phyloP scores from a whole-genome alignment of 2,888 invertebrate species.

The Chydorus sphaericus region DNA sequence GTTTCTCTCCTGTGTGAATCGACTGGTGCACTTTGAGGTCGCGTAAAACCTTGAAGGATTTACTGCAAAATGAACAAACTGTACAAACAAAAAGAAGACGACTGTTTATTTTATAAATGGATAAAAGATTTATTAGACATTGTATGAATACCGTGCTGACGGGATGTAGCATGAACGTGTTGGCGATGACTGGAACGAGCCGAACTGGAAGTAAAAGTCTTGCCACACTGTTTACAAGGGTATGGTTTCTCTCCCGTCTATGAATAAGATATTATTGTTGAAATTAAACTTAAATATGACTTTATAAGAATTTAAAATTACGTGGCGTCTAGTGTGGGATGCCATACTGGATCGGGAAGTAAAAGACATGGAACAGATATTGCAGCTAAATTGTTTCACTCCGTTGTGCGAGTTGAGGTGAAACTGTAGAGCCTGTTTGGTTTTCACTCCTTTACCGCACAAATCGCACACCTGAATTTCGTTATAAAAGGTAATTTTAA shows the following conservation, averaged over 20 bases:
- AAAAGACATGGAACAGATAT: conserved; percentile 4
- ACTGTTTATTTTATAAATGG: too few relatives aligned
- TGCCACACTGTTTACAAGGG: conserved; percentile 10
- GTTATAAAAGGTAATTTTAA: not conserved
- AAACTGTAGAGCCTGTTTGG: conserved; percentile 11
- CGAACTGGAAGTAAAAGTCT: conserved; percentile 10
- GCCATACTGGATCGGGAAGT: conserved; percentile 7
- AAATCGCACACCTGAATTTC: conserved; percentile 8
- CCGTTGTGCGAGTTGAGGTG: conserved; percentile 14
- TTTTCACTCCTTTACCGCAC: conserved; percentile 12
- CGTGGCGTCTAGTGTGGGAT: conserved; percentile 6
- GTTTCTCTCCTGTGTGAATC: conserved; percentile 14
- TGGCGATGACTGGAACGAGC: conserved; percentile 11
- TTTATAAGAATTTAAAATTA: not conserved
- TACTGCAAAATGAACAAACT: conserved; percentile 10
- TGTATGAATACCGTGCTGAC: too few relatives aligned
- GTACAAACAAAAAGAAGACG: too few relatives aligned
- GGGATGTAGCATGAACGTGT: conserved; percentile 8
- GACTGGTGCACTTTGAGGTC: conserved; percentile 12
- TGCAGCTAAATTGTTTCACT: conserved; percentile 10
- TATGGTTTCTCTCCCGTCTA: conserved; percentile 13
- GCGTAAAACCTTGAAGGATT: conserved; percentile 13
- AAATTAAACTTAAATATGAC: not conserved
- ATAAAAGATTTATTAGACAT: too few relatives aligned
- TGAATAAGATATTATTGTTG: not conserved